A percentile compares a stretch with the other conserved stretches of the same genome.
phyloP scores from a whole-genome alignment of 1,140 invertebrate species.

The Helicoverpa zea region DNA sequence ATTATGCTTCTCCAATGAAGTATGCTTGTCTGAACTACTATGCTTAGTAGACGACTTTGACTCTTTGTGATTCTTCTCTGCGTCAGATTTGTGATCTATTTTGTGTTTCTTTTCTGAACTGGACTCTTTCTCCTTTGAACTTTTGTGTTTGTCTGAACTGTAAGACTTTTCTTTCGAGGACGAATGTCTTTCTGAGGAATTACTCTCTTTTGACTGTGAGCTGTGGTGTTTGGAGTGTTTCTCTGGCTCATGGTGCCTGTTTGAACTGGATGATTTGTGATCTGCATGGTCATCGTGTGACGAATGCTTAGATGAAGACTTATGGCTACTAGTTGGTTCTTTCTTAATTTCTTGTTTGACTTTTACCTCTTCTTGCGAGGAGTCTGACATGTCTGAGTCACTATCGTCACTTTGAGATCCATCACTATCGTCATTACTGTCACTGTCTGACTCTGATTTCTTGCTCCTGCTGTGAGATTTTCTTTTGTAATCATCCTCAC shows the following conservation, averaged over 20 bases:
- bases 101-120: slow-evolving; percentile 64
- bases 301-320: slow-evolving; percentile 67
- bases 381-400: slow-evolving; percentile 73
- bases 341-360: slow-evolving; percentile 64
- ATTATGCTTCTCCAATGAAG: slow-evolving; percentile 59
- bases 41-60: slow-evolving; percentile 61
- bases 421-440: slow-evolving; percentile 69
- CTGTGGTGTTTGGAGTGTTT: slow-evolving; percentile 65
- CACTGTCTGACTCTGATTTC: slow-evolving; percentile 69
- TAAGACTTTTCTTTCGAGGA: slow-evolving; percentile 65
- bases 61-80: slow-evolving; percentile 65
- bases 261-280: slow-evolving; percentile 66
- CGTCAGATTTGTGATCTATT: slow-evolving; percentile 62
- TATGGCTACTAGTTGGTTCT: slow-evolving; percentile 57
- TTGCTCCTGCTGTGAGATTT: slow-evolving; percentile 66
- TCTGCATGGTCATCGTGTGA: slow-evolving; percentile 58
- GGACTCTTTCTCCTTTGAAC: slow-evolving; percentile 62
- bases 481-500: slow-evolving; percentile 68
- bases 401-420: slow-evolving; percentile 73
- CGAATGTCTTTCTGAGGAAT: slow-evolving; percentile 63
- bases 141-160: slow-evolving; percentile 65
- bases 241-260: slow-evolving; percentile 62
- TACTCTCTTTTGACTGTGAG: slow-evolving; percentile 59
- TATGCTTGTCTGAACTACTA: slow-evolving; percentile 36
- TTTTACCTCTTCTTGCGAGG: slow-evolving; percentile 67